Conservation (phyloP, 2,113 vertebrate genomes). For the Phylloscopus trochiloides region DNA sequence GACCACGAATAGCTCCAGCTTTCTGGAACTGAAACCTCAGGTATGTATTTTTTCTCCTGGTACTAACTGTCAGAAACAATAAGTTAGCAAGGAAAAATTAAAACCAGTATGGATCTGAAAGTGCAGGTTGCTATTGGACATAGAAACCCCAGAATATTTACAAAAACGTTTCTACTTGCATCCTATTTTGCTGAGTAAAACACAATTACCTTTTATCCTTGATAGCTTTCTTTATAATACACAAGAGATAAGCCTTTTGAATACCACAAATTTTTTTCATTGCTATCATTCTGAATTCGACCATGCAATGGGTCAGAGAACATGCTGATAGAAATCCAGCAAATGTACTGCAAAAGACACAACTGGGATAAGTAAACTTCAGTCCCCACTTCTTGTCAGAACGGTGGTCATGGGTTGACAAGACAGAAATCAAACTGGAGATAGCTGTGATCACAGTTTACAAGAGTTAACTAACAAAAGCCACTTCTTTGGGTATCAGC, state of each 20-base stretch:
- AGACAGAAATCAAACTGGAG: not conserved
- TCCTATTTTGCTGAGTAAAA: not conserved
- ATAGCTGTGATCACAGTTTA: not conserved
- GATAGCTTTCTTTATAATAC: constrained; percentile 19
- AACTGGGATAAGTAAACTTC: not conserved
- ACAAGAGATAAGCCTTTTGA: constrained; percentile 36
- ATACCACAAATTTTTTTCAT: constrained; percentile 59
- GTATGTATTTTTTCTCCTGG: not conserved
- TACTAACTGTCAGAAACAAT: not conserved
- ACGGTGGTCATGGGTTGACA: not conserved
- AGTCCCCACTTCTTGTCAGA: not conserved
- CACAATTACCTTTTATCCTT: not conserved
- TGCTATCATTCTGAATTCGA: constrained; percentile 46
- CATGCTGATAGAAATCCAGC: not conserved
- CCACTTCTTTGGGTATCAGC: not conserved
- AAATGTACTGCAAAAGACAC: not conserved
- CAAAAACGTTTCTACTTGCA: not conserved
- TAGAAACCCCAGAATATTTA: not conserved
- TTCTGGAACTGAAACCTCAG: constrained; percentile 29
- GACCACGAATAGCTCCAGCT: not conserved
- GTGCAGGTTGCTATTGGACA: not conserved
- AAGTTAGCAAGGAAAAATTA: not conserved
- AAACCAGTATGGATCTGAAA: not conserved
- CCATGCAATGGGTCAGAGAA: not conserved
- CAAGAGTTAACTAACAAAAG: not conserved